Evolutionary conservation across 2,113 vertebrate genomes (phyloP).

Genomic region (Cyprinodon tularosa): DNA sequence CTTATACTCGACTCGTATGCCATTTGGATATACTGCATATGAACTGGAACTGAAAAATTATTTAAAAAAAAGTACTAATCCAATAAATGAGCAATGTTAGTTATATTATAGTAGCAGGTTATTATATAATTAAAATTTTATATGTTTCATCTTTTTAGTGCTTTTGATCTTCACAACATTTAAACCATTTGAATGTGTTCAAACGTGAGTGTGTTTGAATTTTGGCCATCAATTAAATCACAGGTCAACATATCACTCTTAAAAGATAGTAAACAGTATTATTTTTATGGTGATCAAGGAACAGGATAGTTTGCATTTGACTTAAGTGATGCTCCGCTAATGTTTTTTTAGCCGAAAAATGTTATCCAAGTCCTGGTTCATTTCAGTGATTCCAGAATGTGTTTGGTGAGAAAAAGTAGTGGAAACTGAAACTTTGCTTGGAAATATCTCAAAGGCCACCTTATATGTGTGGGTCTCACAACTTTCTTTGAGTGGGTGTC

Average conservation of each 20-base stretch:
- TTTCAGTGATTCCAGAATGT: not conserved
- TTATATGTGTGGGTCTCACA: not conserved
- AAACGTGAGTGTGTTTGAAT: too few species aligned
- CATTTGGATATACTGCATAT: not conserved
- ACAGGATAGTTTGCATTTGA: not conserved
- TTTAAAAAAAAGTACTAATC: not conserved
- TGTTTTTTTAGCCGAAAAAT: not conserved
- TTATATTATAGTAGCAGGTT: not conserved
- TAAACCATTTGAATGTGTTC: too few species aligned
- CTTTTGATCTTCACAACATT: too few species aligned
- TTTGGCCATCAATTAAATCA: not conserved
- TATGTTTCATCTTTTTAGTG: too few species aligned
- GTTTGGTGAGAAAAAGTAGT: not conserved
- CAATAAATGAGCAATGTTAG: not conserved
- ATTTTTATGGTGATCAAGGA: not conserved
- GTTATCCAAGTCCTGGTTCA: constrained; percentile 6
- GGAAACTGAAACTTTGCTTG: constrained; percentile 14
- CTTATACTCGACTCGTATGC: not conserved
- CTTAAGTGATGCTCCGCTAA: constrained; percentile 1
- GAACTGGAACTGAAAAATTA: constrained; percentile 1
- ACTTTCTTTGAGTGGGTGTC: constrained; percentile 2
- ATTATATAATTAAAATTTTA: not conserved
- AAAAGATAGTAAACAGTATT: not conserved
- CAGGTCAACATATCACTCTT: not conserved
- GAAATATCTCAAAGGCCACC: constrained; percentile 5